Base-by-base conservation (phyloP, 2,888 invertebrate genomes). In the Oscheius onirici region DNA sequence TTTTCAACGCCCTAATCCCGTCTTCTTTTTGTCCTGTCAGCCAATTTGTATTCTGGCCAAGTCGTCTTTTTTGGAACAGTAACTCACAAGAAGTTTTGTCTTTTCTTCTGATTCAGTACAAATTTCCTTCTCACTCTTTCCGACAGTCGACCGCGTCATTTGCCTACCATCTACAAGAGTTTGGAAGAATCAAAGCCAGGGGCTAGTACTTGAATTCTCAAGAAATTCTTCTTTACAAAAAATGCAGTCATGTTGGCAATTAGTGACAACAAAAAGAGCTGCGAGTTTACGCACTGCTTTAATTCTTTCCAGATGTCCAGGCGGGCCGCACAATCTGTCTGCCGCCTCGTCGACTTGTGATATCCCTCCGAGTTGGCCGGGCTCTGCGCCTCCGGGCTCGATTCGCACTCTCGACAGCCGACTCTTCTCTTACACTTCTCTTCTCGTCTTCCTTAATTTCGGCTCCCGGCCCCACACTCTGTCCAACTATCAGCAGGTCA, bases 391-490 rank as follows among this genome's bases (percentile, higher is more conserved):
- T 63, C 63, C 20, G 3, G 49, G 34, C 58, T 58, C 58, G 22
- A 58, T 58, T 58, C 58, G 40, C 58, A 58, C 58, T 58, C 58
- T 49, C 63, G 63, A n/a, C 49, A 11, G 63, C 17, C 49, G 26
- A n/a, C 63, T 44, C 68, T 46, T 70, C 70, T 60, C 70, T 58
- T 63, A 51, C 61, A 54, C 57, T 46, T 51, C n/a, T n/a, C 70
- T 69, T 70, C 63, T 63, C 63, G 40, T 52, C 70, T 58, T 51
- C 60, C 58, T 49, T 57, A 68, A 57, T 55, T 58, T 17, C 68
- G 43, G 51, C 68, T n/a, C n/a, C 61, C 41, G n/a, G 28, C 68
- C 57, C 57, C 28, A 44, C 55, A 13, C 66, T 49, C 26, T 58
- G 15, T 41, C 58, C 58, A 58, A 41, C 58, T 58, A 58, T 58